Percentiles rank a stretch among this genome's conserved stretches.
phyloP scores from a whole-genome alignment of 2,888 invertebrate species.

The Elmis aenea region DNA sequence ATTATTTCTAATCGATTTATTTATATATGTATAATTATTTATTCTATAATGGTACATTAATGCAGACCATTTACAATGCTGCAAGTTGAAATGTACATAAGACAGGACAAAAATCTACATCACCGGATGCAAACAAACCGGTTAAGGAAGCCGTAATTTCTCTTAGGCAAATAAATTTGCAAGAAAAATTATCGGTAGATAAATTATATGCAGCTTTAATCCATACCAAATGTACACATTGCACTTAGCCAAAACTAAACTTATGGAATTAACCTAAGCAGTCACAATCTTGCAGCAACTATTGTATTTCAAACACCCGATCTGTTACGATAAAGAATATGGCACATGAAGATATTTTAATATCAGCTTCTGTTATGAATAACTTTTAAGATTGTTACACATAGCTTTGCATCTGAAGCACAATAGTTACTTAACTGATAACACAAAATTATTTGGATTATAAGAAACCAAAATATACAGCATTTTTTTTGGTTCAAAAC shows the following conservation, averaged over 20 bases:
- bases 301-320: constrained; percentile 25
- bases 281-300: constrained; percentile 33
- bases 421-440: constrained; percentile 9
- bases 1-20: constrained; percentile 46
- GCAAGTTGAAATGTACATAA: constrained; percentile 20
- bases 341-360: constrained; percentile 23
- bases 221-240: constrained; percentile 36
- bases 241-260: constrained; percentile 46
- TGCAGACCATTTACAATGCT: constrained; percentile 41
- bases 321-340: constrained; percentile 20
- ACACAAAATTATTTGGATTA: constrained; percentile 12
- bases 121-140: too few relatives aligned
- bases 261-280: constrained; percentile 42
- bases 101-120: constrained; percentile 15
- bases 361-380: constrained; percentile 17
- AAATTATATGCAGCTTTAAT: too few relatives aligned
- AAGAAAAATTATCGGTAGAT: too few relatives aligned
- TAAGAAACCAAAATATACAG: too few relatives aligned
- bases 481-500: too few relatives aligned
- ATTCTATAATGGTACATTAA: constrained; percentile 41
- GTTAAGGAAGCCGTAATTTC: too few relatives aligned
- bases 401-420: constrained; percentile 16
- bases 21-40: constrained; percentile 44
- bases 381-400: too few relatives aligned
- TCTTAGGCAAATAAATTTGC: too few relatives aligned